Evolutionary conservation across 2,113 vertebrate species (phyloP), one percentile per base, ranked within the genome.

Genomic region (Boleophthalmus pectinirostris): DNA sequence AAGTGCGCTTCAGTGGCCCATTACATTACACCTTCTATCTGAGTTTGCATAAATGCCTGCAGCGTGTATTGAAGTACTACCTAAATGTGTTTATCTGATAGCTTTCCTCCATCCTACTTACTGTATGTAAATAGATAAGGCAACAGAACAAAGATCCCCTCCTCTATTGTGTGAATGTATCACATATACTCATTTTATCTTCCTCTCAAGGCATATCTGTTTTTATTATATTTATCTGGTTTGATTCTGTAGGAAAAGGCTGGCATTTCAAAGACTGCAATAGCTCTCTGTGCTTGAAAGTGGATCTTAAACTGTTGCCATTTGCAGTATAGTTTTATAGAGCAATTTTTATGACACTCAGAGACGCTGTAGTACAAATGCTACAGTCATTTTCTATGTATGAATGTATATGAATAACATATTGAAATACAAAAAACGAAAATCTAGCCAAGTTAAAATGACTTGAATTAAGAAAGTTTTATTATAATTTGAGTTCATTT

Each of bases 121-220:
- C 24, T 7, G 21, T 53, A 35, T 80, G 60, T 49, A 23, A 49
- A 64, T 73, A n/a, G 75, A 64, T 75, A 3, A 70, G 72, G 45
- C 47, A 46, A 43, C 51, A 15, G 49, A 0, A 63, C 43, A n/a
- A 24, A 24, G 47, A 58, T 66, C 43, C 21, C 12, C 25, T n/a
- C n/a, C n/a, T n/a, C 65, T 24, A 45, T 43, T 70, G 43, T 57
- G 49, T 72, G 68, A 23, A 63, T 29, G 54, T 61, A 68, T 73
- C 57, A 35, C n/a, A n/a, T n/a, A n/a, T n/a, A 15, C 3, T 51
- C 35, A 38, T 38, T 38, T 18, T 24, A 63, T 73, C 8, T 67
- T 64, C 21, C 23, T 43, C 35, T 38, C 29, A 2, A 3, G 70
- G 38, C 66, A 20, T 33, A n/a, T 74, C 20, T 0, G 20, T 1